Conservation (phyloP, 1,140 invertebrate species). For the Laupala kohalensis region DNA sequence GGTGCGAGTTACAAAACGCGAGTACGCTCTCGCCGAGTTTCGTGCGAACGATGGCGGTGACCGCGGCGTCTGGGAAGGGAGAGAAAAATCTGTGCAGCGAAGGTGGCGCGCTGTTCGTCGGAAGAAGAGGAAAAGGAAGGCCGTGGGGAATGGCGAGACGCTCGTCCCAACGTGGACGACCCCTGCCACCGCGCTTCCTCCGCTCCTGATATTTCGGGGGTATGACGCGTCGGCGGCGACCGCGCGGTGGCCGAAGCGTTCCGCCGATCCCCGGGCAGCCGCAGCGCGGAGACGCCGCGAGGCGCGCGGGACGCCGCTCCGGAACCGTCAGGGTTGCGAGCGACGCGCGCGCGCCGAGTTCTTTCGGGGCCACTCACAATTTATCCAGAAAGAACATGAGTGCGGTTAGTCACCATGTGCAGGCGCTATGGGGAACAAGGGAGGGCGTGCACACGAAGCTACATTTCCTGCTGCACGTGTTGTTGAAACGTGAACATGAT, state of each 20-base stretch:
- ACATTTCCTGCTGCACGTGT: no score
- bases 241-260: no score
- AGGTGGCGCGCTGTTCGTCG: no score
- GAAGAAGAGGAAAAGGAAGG: background rate
- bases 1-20: background rate
- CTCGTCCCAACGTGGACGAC: no score
- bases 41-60: background rate
- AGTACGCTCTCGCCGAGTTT: no score
- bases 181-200: no score
- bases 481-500: background rate
- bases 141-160: background rate
- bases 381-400: background rate
- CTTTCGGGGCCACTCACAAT: background rate
- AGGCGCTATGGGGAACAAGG: background rate
- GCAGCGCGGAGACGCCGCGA: background rate
- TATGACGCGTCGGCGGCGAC: background rate
- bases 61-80: background rate
- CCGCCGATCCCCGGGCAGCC: no score
- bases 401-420: background rate
- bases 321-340: background rate
- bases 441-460: background rate
- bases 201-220: background rate
- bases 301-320: background rate
- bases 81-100: background rate
- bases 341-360: background rate